Base-by-base conservation (phyloP, 2,113 vertebrate species). In the Rhineura floridana region DNA sequence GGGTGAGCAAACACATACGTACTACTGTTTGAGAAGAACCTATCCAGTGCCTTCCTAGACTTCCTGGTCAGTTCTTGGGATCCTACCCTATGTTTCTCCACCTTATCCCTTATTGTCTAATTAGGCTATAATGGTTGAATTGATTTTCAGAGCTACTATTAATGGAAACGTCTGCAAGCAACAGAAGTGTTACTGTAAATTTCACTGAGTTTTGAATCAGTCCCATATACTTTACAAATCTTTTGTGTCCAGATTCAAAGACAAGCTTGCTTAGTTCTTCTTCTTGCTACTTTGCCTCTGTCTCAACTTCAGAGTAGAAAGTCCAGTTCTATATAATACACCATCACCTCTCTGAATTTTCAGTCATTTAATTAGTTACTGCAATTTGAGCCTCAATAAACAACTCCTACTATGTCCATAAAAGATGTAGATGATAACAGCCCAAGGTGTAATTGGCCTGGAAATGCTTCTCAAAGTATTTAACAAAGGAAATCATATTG, bases 401-500 rank as follows among this genome's bases (percentile, higher is more conserved):
- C 79, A 59, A 63, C n/a, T 75, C 17, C 2, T 72, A 81, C 28
- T 73, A 83, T 59, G 48, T 0, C 4, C 69, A 28, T 86, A 63
- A 89, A 88, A 89, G 62, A 2, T 33, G 3, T 48, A 33, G 70
- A 67, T 36, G 46, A 76, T 76, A 86, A 48, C 21, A n/a, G 82
- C 84, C 33, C 75, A 80, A 82, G 50, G 52, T 9, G 62, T 83
- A 84, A 70, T 75, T 69, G 81, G 6, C 25, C 73, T 33, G 11
- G 67, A 92, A 90, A 78, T n/a, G 12, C 2, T 83, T 89, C 62
- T 75, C 83, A 77, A 89, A 83, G 0, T 88, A 88, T 52, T 87
- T 67, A 88, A 67, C 7, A 19, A 84, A 36, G n/a, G 23, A 36
- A 46, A 88, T 79, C 2, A 70, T 52, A 1, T 13, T 59, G 33